Evolutionary conservation across 2,113 vertebrate genomes (phyloP).

Genomic region (Hystrix cristata): DNA sequence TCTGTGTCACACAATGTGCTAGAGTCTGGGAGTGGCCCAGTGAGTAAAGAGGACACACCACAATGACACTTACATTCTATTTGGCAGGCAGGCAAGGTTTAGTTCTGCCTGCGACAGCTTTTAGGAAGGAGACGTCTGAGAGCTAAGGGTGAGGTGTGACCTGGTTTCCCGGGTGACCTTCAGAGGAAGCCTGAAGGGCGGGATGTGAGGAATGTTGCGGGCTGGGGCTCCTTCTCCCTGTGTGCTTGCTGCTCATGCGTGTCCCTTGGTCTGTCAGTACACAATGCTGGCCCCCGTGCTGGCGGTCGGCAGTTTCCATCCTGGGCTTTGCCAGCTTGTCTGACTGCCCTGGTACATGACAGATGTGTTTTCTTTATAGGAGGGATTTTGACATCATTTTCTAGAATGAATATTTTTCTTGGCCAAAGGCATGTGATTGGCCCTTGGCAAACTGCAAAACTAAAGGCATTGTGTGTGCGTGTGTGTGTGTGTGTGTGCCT

Average conservation of each 20-base stretch:
- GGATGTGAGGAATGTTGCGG: neutral
- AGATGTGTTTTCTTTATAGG: conserved; percentile 15
- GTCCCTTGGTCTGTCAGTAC: neutral
- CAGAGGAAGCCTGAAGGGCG: neutral
- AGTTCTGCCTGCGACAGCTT: neutral
- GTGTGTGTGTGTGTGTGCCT: neutral
- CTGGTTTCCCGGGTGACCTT: neutral
- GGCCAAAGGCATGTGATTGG: neutral
- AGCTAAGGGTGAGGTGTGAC: neutral
- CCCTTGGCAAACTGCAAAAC: neutral
- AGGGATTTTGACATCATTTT: conserved; percentile 15
- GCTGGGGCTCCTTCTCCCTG: neutral
- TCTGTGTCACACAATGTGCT: too few species aligned
- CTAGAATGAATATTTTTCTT: neutral
- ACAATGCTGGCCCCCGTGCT: neutral
- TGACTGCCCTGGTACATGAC: neutral
- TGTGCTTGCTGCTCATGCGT: neutral
- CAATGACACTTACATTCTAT: neutral
- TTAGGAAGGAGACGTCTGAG: neutral
- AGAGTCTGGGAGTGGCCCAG: accelerated
- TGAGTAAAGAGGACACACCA: neutral
- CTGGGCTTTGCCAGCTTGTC: neutral
- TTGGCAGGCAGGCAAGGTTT: neutral
- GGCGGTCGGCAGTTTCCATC: too few species aligned
- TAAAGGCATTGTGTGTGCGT: neutral